Conservation (phyloP, 2,888 invertebrate species). For the Brachyopa scutellaris region DNA sequence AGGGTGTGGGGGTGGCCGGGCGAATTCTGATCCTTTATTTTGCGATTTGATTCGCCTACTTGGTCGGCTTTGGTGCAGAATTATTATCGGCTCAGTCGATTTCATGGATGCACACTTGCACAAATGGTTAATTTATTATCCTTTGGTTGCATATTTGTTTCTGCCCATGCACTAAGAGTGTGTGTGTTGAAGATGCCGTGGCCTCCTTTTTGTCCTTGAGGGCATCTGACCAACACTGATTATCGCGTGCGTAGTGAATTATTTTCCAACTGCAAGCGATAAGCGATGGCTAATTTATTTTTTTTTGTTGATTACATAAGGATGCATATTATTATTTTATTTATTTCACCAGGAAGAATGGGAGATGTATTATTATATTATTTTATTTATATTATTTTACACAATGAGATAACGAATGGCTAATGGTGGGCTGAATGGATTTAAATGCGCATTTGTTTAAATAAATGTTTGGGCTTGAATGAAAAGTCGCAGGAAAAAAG, state of each 20-base stretch:
- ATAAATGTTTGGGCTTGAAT: no score
- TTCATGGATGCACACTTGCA: slow-evolving; percentile 62
- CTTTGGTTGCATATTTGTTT: slow-evolving; percentile 53
- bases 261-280: slow-evolving; percentile 42
- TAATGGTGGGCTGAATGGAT: no score
- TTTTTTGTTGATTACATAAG: slow-evolving; percentile 49
- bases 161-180: background rate
- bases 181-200: slow-evolving; percentile 31
- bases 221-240: slow-evolving; percentile 40
- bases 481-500: no score
- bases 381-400: no score
- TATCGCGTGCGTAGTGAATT: slow-evolving; percentile 37
- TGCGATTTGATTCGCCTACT: slow-evolving; percentile 19
- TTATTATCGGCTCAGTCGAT: slow-evolving; percentile 61
- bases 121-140: slow-evolving; percentile 63
- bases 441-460: no score
- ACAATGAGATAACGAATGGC: no score
- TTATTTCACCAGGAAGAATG: background rate
- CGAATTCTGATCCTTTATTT: slow-evolving; percentile 33
- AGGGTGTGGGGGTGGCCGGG: background rate
- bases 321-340: slow-evolving; percentile 5
- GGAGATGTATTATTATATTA: background rate
- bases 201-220: slow-evolving; percentile 43
- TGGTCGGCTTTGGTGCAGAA: slow-evolving; percentile 22
- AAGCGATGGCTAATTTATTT: slow-evolving; percentile 40